A percentile compares a stretch with the other conserved stretches of the same genome.
These are phyloP conservation scores for Cyprinodon variegatus DNA, from an alignment of 2,113 vertebrate genomes.

Conservation along the genomic window DNA sequence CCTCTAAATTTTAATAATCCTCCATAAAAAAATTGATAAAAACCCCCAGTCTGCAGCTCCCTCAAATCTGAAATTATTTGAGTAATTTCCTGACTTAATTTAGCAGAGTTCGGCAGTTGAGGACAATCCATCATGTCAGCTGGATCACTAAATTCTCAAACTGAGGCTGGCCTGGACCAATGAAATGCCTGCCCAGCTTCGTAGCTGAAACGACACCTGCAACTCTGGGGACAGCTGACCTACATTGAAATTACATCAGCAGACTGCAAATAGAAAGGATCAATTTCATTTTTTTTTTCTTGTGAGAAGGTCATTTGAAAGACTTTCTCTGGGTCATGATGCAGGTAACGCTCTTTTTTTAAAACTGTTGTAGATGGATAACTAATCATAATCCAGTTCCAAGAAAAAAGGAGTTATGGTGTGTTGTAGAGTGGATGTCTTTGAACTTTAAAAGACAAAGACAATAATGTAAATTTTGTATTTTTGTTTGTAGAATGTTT, in stretches of 20 bases:
- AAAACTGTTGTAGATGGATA: not conserved
- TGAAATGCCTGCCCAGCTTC: conserved; percentile 12
- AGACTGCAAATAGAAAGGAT: conserved; percentile 22
- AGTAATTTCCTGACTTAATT: not conserved
- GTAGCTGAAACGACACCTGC: conserved; percentile 43
- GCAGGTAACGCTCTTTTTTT: not conserved
- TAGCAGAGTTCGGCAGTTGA: not conserved
- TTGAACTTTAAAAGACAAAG: no score
- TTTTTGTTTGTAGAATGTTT: no score
- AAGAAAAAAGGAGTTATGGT: no score
- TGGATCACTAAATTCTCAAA: conserved; percentile 15
- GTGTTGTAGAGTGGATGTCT: no score
- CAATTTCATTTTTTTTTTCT: not conserved
- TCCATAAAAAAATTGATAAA: not conserved
- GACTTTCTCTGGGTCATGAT: not conserved
- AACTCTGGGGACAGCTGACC: conserved; percentile 48
- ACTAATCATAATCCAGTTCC: not conserved
- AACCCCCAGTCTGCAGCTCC: not conserved
- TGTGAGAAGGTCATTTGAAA: conserved; percentile 25
- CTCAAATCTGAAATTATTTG: not conserved
- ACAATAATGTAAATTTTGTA: no score
- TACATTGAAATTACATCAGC: conserved; percentile 42
- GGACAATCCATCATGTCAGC: conserved; percentile 20
- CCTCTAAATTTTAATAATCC: not conserved
- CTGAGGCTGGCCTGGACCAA: conserved; percentile 7